Conservation (phyloP, 2,888 invertebrate genomes). For the Drosophila atripex region DNA sequence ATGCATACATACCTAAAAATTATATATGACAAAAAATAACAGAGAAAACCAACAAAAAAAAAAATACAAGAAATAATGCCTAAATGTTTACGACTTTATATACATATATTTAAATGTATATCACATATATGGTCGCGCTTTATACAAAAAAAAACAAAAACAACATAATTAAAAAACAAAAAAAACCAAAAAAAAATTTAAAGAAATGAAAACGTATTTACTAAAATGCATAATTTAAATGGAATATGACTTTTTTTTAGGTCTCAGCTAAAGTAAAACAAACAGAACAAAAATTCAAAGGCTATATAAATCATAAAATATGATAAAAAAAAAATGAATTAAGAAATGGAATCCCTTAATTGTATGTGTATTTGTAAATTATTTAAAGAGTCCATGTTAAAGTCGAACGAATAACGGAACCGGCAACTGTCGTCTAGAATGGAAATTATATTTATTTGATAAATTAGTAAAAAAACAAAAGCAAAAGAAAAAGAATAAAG, state of each 20-base stretch:
- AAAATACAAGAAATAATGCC: slow-evolving; percentile 39
- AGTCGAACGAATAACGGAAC: slow-evolving; percentile 26
- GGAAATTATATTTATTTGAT: slow-evolving; percentile 67
- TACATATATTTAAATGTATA: slow-evolving; percentile 35
- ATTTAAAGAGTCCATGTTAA: slow-evolving; percentile 62
- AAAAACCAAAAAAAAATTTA: slow-evolving; percentile 2
- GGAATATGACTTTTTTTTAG: slow-evolving; percentile 30
- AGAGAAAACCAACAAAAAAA: slow-evolving; percentile 6
- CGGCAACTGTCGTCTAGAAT: slow-evolving; percentile 31
- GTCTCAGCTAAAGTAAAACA: slow-evolving; percentile 13
- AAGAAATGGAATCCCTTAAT: slow-evolving; percentile 19
- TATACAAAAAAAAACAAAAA: slow-evolving; percentile 28
- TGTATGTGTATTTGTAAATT: slow-evolving; percentile 64
- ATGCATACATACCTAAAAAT: slow-evolving; percentile 48
- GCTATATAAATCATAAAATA: slow-evolving; percentile 41
- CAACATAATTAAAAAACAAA: no score
- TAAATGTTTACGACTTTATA: slow-evolving; percentile 61
- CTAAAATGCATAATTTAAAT: slow-evolving; percentile 42
- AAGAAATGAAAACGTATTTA: slow-evolving; percentile 49
- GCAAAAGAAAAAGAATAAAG: slow-evolving; percentile 15
- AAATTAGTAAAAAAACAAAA: slow-evolving; percentile 54
- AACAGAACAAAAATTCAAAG: slow-evolving; percentile 6
- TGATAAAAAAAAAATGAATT: slow-evolving; percentile 18
- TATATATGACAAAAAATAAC: slow-evolving; percentile 20
- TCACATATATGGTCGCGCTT: slow-evolving; percentile 55